phyloP scores from a whole-genome alignment of 2,888 invertebrate species.

The Eupeodes latifasciatus region DNA sequence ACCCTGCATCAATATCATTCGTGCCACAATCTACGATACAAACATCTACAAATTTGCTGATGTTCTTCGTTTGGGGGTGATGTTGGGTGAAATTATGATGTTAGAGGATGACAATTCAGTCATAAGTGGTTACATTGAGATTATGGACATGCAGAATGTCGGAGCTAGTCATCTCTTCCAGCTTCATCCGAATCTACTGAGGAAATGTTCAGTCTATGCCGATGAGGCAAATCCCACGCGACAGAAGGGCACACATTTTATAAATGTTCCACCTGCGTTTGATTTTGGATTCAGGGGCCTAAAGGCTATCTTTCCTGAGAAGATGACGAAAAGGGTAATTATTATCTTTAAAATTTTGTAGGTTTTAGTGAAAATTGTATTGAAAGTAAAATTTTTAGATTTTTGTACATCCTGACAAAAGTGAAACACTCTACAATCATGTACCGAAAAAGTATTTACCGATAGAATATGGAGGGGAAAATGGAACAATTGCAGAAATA shows the following conservation, averaged over 20 bases:
- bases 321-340: constrained; percentile 87
- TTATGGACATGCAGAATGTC: constrained; percentile 86
- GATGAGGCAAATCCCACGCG: constrained; percentile 88
- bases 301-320: constrained; percentile 87
- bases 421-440: constrained; percentile 86
- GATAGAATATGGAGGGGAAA: constrained; percentile 88
- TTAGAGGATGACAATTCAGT: constrained; percentile 87
- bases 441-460: constrained; percentile 87
- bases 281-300: constrained; percentile 86
- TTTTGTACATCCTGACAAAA: constrained; percentile 85
- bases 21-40: constrained; percentile 85
- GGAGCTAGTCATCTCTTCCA: constrained; percentile 86
- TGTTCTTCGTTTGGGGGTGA: constrained; percentile 86
- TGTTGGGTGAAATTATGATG: constrained; percentile 87
- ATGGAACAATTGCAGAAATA: constrained; percentile 83
- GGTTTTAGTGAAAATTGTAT: neutral
- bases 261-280: constrained; percentile 87
- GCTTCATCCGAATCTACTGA: constrained; percentile 86
- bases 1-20: constrained; percentile 85
- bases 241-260: constrained; percentile 86
- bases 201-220: constrained; percentile 86
- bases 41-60: constrained; percentile 85
- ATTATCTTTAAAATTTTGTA: constrained; percentile 76
- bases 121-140: constrained; percentile 85
- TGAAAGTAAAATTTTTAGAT: constrained; percentile 83